Conservation (phyloP, 2,113 vertebrate species). For the Syrmaticus mikado region DNA sequence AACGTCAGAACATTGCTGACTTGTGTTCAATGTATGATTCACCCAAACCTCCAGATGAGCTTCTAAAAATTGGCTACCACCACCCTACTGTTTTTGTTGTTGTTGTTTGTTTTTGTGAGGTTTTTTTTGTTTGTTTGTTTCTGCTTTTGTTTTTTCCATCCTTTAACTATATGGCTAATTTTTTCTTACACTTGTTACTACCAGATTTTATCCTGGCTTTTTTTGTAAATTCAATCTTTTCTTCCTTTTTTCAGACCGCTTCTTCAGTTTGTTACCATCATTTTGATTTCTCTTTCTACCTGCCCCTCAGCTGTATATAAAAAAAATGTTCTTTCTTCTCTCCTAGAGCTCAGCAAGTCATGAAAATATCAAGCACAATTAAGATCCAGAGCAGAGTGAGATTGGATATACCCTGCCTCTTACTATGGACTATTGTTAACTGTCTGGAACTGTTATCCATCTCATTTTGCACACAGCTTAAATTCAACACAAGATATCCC, state of each 20-base stretch:
- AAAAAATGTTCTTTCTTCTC: neutral
- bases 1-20: neutral
- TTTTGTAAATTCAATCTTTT: neutral
- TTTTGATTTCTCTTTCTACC: neutral
- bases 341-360: too few relatives aligned
- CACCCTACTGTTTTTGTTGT: neutral
- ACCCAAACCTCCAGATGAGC: neutral
- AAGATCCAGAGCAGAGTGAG: too few relatives aligned
- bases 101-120: neutral
- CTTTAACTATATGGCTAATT: rapidly evolving
- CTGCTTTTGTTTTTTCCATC: neutral
- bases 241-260: neutral
- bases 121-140: neutral
- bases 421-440: neutral
- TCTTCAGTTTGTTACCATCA: neutral
- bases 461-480: neutral
- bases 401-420: neutral
- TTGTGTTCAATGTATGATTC: neutral
- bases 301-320: neutral
- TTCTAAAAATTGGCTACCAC: neutral
- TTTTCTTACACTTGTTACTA: neutral
- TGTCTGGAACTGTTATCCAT: neutral
- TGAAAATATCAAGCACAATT: too few relatives aligned
- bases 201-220: neutral
- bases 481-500: neutral